These are phyloP conservation scores for Andrena flavipes DNA, from an alignment of 2,888 invertebrate genomes.

Conservation along the genomic window DNA sequence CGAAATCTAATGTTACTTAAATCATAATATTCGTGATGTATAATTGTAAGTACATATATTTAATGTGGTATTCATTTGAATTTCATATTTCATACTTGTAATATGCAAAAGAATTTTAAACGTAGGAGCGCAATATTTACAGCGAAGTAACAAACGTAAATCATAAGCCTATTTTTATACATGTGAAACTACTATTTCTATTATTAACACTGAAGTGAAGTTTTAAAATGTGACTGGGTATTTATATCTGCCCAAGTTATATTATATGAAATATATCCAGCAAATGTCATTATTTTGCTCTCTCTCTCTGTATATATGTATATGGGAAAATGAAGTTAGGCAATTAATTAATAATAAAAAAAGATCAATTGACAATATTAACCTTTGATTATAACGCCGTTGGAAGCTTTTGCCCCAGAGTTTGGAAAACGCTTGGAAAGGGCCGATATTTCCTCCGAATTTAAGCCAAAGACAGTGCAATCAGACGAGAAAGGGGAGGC, in stretches of 20 bases:
- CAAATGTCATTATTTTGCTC: not conserved
- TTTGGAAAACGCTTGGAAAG: slow-evolving; percentile 89
- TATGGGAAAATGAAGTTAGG: not conserved
- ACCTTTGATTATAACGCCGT: slow-evolving; percentile 90
- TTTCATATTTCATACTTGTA: not conserved
- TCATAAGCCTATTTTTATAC: slow-evolving; percentile 7
- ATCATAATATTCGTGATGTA: no score
- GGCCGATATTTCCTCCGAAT: slow-evolving; percentile 89
- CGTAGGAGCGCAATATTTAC: not conserved
- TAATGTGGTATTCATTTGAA: no score
- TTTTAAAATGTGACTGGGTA: not conserved
- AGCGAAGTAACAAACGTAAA: not conserved
- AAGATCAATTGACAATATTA: slow-evolving; percentile 51
- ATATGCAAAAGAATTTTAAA: not conserved
- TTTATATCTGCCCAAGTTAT: not conserved
- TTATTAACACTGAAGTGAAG: no score
- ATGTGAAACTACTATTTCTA: not conserved
- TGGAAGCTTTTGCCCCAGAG: slow-evolving; percentile 88
- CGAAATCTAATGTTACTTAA: no score
- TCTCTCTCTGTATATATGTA: not conserved
- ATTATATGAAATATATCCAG: not conserved
- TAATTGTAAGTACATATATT: no score
- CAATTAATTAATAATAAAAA: slow-evolving; percentile 5
- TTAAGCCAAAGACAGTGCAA: slow-evolving; percentile 91
- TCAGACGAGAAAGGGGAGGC: slow-evolving; percentile 91